Evolutionary conservation across 2,113 vertebrate genomes (phyloP).

Genomic region (Onychostruthus taczanowskii): DNA sequence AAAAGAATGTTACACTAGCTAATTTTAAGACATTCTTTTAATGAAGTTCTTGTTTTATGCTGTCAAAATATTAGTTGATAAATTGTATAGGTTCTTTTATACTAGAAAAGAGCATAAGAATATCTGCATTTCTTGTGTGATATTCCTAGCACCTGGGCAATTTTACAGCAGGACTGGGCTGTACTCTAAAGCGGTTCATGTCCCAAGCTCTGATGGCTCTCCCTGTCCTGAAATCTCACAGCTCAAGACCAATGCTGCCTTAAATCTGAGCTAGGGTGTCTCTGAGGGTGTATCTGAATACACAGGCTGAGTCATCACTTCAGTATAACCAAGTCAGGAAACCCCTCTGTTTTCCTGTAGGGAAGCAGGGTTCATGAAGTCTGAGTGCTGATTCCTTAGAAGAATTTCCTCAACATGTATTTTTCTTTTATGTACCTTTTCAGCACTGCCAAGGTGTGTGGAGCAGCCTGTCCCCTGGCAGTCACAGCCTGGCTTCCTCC

Average conservation of each 20-base stretch:
- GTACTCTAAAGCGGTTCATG: neutral
- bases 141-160: neutral
- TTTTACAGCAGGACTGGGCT: neutral
- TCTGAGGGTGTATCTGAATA: neutral
- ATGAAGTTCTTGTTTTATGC: neutral
- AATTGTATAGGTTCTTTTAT: neutral
- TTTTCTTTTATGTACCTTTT: neutral
- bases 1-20: neutral
- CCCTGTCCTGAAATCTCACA: neutral
- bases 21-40: neutral
- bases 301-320: neutral
- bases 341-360: neutral
- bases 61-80: neutral
- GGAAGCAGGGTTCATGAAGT: neutral
- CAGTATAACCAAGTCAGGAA: neutral
- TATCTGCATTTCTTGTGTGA: neutral
- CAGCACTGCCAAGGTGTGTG: neutral
- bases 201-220: neutral
- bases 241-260: neutral
- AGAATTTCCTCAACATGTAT: neutral
- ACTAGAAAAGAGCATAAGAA: neutral
- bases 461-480: neutral
- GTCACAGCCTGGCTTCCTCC: neutral
- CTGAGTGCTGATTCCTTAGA: neutral
- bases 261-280: neutral